Percentiles rank a stretch among this genome's conserved stretches.
Conservation (phyloP, 2,797 vertebrate genomes). For the Psittacula echo region DNA sequence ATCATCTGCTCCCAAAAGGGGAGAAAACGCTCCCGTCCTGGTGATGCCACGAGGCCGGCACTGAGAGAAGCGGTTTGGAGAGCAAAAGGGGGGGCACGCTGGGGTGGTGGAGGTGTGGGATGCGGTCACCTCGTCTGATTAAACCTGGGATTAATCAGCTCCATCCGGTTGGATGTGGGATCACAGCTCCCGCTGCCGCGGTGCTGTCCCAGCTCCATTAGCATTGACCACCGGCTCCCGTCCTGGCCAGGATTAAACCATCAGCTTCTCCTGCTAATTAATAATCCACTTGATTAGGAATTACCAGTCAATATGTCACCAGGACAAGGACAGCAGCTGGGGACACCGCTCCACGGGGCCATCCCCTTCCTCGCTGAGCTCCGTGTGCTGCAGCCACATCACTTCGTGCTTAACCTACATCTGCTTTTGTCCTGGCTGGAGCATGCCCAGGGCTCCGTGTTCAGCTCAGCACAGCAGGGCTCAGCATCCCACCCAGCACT, state of each 20-base stretch:
- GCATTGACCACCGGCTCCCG: neutral
- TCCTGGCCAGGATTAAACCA: neutral
- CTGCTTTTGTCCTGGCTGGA: neutral
- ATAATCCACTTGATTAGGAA: constrained; percentile 36
- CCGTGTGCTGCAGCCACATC: neutral
- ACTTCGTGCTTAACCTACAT: constrained; percentile 47
- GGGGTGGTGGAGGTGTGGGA: neutral
- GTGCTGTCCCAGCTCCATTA: neutral
- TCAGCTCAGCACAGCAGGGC: neutral
- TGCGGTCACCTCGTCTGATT: neutral
- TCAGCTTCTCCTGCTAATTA: constrained; percentile 37
- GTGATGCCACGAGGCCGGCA: accelerated
- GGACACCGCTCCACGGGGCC: accelerated
- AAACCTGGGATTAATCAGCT: neutral
- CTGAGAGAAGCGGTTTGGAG: accelerated
- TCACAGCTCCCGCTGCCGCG: neutral
- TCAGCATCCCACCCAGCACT: accelerated
- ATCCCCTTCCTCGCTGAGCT: neutral
- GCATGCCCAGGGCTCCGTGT: neutral
- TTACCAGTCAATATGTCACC: neutral
- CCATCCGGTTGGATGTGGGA: neutral
- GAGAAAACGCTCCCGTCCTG: accelerated
- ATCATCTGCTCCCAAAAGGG: accelerated
- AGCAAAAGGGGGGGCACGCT: accelerated
- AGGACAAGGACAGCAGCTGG: neutral